Conservation (phyloP, 2,113 vertebrate species). For the Riparia riparia region DNA sequence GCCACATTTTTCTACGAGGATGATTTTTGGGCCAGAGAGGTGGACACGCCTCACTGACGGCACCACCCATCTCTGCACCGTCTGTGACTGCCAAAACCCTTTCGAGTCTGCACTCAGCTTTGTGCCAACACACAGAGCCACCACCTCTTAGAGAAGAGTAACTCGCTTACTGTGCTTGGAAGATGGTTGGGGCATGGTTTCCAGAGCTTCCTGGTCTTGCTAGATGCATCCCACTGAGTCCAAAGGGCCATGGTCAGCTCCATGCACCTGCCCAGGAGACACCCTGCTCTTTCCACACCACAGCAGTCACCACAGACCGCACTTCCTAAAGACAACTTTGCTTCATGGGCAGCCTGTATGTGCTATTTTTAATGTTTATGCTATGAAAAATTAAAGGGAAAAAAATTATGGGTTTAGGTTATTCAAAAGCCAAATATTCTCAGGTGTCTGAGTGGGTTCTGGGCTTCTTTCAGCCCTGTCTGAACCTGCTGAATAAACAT, state of each 20-base stretch:
- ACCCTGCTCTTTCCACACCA: not conserved
- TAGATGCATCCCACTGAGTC: accelerated
- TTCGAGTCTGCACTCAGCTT: accelerated
- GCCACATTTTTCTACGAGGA: not conserved
- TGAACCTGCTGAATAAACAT: not conserved
- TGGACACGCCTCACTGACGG: accelerated
- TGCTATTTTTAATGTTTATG: not conserved
- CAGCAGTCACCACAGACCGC: accelerated
- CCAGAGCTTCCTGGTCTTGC: not conserved
- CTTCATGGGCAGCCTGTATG: not conserved
- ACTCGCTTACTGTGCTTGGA: not conserved
- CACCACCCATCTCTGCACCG: not conserved
- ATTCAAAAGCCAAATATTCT: not conserved
- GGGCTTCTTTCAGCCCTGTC: not conserved
- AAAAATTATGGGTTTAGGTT: not conserved
- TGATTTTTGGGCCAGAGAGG: not conserved
- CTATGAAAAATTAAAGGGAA: not conserved
- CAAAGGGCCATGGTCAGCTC: not conserved
- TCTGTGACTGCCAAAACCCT: not conserved
- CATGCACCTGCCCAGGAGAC: accelerated
- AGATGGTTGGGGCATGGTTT: accelerated
- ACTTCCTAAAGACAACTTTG: not conserved
- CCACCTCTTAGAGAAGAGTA: not conserved
- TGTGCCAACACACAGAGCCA: not conserved
- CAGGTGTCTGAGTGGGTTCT: not conserved